A percentile compares a stretch with the other conserved stretches of the same genome.
phyloP scores from a whole-genome alignment of 1,140 invertebrate genomes.

The Zophobas atratus region DNA sequence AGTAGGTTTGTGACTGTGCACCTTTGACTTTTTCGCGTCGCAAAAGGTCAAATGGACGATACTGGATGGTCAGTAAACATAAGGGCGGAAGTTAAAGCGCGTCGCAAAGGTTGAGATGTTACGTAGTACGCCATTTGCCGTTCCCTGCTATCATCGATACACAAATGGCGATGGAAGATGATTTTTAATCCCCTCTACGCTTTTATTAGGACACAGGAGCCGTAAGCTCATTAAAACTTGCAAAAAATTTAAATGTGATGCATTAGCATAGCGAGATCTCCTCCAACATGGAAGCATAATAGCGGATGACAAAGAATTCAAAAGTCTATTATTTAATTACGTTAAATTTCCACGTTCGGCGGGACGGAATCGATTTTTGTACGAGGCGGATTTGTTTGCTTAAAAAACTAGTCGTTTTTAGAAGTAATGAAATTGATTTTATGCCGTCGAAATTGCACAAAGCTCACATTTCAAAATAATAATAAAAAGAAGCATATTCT shows the following conservation, averaged over 20 bases:
- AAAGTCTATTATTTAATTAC: conserved; percentile 34
- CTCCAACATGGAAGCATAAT: conserved; percentile 18
- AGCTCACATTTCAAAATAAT: conserved; percentile 24
- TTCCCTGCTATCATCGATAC: conserved; percentile 32
- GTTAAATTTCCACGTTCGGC: neutral
- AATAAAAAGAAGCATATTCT: conserved; percentile 25
- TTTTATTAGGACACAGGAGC: conserved; percentile 1
- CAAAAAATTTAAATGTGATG: conserved; percentile 1
- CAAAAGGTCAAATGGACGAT: conserved; percentile 28
- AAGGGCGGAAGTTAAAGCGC: conserved; percentile 29
- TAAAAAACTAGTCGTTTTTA: conserved; percentile 31
- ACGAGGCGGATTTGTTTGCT: neutral
- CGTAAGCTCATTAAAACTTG: conserved; percentile 6
- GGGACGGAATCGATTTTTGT: conserved; percentile 18
- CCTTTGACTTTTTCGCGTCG: conserved; percentile 27
- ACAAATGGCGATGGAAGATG: conserved; percentile 28
- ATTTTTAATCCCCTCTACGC: neutral
- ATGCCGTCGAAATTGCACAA: conserved; percentile 8
- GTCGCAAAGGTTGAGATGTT: conserved; percentile 34
- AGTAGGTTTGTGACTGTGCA: conserved; percentile 3
- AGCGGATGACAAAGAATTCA: conserved; percentile 34
- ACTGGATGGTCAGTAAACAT: conserved; percentile 35
- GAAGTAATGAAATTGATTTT: conserved; percentile 33
- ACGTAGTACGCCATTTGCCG: conserved; percentile 29
- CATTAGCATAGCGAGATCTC: neutral